Evolutionary conservation across 2,888 invertebrate genomes (phyloP), one percentile per base, ranked within the genome.

Genomic region (Bhutanitis thaidina): DNA sequence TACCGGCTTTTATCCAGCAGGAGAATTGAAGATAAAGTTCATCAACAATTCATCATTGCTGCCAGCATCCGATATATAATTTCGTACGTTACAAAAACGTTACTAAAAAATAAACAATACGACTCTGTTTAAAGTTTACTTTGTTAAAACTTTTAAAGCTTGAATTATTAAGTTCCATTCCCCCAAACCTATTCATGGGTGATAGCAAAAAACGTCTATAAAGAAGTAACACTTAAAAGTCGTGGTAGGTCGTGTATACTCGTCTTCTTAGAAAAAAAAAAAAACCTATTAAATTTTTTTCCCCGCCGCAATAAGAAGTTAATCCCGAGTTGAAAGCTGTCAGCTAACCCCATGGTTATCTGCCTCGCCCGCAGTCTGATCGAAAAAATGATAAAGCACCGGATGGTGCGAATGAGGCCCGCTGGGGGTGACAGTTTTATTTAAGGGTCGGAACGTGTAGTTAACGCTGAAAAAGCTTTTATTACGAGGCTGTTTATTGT

Each of bases 281-380:
- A 27, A 69, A 68, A 70, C 73, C 84, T 82, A 80, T 84, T 80
- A 80, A 75, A 61, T 82, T 79, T 79, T 77, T 36, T 16, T 16
- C 62, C 65, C 64, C 61, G 65, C 67, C 71, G 67, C 77, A 72
- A 67, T 68, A 68, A 71, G 58, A 62, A 74, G 77, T 76, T 86
- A 83, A 85, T 84, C 84, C 84, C 59, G 67, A 71, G 71, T 71
- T 71, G 78, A 79, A 77, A 81, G 79, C 80, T 80, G 80, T 79
- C 80, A 71, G 69, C 73, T 70, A 70, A 74, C 77, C 78, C 80
- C 74, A 65, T 62, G 63, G 71, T 68, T 73, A 74, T 74, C 73
- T 58, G 60, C 59, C 58, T 60, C 52, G 58, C 62, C 60, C 59
- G 60, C 56, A 54, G 61, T 58, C 65, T 71, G 77, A 79, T 84